These are phyloP conservation scores for Trichopoda pennipes DNA, from an alignment of 2,888 invertebrate species.

Conservation along the genomic window DNA sequence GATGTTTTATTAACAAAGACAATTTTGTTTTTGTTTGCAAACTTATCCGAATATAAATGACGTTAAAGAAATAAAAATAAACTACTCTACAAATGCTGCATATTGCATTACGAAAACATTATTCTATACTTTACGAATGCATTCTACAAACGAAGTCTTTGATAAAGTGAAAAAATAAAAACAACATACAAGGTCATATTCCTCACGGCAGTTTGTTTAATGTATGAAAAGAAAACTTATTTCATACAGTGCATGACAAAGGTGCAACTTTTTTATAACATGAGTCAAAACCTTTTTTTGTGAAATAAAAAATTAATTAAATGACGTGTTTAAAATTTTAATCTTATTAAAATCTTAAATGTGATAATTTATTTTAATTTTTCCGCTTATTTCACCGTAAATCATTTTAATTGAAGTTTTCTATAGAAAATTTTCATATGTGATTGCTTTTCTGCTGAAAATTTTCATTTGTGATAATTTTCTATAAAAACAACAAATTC, in stretches of 20 bases:
- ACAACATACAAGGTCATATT: conserved; percentile 63
- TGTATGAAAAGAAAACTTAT: conserved; percentile 38
- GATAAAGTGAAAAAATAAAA: conserved; percentile 31
- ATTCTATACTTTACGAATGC: conserved; percentile 39
- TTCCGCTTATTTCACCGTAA: too few relatives aligned
- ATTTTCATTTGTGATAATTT: too few relatives aligned
- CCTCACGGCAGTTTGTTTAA: conserved; percentile 59
- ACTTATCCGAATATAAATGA: neutral
- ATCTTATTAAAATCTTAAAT: too few relatives aligned
- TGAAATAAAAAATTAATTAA: too few relatives aligned
- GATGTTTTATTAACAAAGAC: conserved; percentile 6
- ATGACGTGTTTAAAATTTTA: too few relatives aligned
- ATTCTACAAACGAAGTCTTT: conserved; percentile 30
- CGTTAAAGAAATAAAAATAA: conserved; percentile 21
- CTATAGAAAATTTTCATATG: too few relatives aligned
- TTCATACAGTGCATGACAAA: conserved; percentile 34
- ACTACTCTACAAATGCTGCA: conserved; percentile 29
- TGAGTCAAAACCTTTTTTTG: too few relatives aligned
- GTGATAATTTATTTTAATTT: too few relatives aligned
- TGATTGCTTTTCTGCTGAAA: too few relatives aligned
- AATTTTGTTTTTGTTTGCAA: neutral
- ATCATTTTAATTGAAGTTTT: too few relatives aligned
- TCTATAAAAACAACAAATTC: too few relatives aligned
- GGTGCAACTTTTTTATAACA: neutral
- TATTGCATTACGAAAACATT: conserved; percentile 58